phyloP scores from a whole-genome alignment of 2,113 vertebrate species.

The mouse (Mus musculus) region DNA sequence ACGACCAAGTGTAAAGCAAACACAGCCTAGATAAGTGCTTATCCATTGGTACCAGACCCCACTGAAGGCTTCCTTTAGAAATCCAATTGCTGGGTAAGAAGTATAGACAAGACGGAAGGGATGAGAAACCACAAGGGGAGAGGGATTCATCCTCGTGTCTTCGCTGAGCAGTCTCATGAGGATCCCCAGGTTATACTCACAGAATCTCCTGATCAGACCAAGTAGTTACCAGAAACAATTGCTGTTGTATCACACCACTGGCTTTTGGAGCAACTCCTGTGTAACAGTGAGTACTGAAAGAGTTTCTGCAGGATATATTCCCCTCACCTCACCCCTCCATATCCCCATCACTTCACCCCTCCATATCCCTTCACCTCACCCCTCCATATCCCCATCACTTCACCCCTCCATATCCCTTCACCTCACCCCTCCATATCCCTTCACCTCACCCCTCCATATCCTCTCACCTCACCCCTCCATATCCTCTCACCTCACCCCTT shows the following conservation, averaged over 20 bases:
- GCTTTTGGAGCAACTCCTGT: not conserved
- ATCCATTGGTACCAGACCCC: not conserved
- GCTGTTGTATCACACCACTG: not conserved
- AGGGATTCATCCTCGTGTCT: not conserved
- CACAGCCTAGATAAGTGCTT: not conserved
- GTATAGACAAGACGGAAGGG: not conserved
- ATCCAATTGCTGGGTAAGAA: not conserved
- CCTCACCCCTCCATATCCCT: not conserved
- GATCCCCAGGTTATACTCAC: not conserved
- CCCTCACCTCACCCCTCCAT: no score
- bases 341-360: not conserved
- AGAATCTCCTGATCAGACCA: not conserved
- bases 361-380: not conserved
- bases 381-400: not conserved
- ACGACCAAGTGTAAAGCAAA: not conserved
- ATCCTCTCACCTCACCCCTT: not conserved
- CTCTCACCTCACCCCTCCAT: not conserved
- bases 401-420: not conserved
- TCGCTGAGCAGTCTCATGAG: not conserved
- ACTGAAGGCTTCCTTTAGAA: not conserved
- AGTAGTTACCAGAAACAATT: not conserved
- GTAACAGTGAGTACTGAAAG: not conserved
- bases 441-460: not conserved
- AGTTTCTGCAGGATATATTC: not conserved
- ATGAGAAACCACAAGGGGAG: not conserved